Percentiles rank a stretch among this genome's conserved stretches.
These are phyloP conservation scores for Thunnus albacares DNA, from an alignment of 2,797 vertebrate genomes.

Conservation along the genomic window DNA sequence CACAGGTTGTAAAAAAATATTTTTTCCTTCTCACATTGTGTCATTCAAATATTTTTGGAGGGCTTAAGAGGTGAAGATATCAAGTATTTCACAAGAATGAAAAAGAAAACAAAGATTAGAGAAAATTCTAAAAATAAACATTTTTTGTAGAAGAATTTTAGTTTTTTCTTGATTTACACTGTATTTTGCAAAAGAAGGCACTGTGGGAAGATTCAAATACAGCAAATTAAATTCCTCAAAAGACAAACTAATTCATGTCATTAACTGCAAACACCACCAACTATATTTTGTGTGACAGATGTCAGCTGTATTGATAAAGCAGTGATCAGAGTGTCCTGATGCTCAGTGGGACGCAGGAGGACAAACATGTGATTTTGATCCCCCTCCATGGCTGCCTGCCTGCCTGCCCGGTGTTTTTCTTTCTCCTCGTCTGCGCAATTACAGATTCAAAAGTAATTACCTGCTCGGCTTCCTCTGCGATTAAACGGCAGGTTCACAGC, in stretches of 20 bases:
- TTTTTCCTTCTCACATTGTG: no score
- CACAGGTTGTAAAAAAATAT: no score
- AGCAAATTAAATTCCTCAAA: background rate
- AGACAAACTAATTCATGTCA: background rate
- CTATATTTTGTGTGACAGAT: background rate
- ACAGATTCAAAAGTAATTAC: conserved; percentile 96
- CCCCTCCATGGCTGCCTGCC: conserved; percentile 33
- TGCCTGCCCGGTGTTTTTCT: conserved; percentile 54
- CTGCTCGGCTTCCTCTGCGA: conserved; percentile 95
- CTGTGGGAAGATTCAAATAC: background rate
- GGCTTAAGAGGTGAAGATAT: no score
- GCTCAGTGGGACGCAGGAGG: conserved; percentile 16
- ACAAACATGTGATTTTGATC: conserved; percentile 56
- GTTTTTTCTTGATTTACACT: background rate
- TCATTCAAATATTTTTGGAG: no score
- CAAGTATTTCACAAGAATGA: no score
- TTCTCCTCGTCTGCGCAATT: conserved; percentile 79
- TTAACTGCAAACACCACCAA: background rate
- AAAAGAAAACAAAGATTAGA: no score
- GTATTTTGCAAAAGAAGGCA: no score
- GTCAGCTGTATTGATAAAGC: background rate
- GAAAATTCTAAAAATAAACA: background rate
- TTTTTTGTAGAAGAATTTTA: background rate
- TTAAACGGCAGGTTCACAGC: conserved; percentile 88
- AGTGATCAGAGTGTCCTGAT: conserved; percentile 1